phyloP scores from a whole-genome alignment of 2,113 vertebrate species.

The Barbus barbus region DNA sequence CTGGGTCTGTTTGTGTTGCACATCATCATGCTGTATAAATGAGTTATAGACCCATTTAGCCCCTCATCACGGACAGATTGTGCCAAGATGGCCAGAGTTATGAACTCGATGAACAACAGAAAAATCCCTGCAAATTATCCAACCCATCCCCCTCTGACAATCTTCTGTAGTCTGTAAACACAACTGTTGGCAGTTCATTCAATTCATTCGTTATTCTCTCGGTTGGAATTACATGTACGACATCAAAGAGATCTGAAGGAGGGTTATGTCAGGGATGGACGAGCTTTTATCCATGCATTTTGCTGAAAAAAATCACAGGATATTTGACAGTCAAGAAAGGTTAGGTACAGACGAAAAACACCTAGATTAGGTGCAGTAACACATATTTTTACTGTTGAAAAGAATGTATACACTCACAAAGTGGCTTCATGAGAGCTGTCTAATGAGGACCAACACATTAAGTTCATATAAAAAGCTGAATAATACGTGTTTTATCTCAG shows the following conservation, averaged over 20 bases:
- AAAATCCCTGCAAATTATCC: slow-evolving; percentile 53
- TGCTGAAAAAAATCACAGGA: neutral
- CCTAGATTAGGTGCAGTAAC: neutral
- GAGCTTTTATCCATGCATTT: neutral
- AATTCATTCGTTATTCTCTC: slow-evolving; percentile 64
- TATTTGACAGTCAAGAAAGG: neutral
- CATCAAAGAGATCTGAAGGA: slow-evolving; percentile 56
- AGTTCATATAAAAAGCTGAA: neutral
- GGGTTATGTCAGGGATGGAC: neutral
- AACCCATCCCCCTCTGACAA: slow-evolving; percentile 60
- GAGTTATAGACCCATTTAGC: slow-evolving; percentile 74
- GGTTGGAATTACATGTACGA: slow-evolving; percentile 70
- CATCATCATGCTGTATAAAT: slow-evolving; percentile 66
- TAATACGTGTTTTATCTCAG: neutral
- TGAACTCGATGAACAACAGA: slow-evolving; percentile 29
- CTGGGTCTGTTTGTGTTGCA: slow-evolving; percentile 46
- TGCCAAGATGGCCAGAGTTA: neutral
- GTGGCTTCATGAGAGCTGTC: neutral
- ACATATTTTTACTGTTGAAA: neutral
- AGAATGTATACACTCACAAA: neutral
- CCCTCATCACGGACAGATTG: slow-evolving; percentile 63
- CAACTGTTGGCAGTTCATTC: slow-evolving; percentile 74
- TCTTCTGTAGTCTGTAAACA: slow-evolving; percentile 70
- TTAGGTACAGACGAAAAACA: neutral
- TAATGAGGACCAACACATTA: neutral